Evolutionary conservation across 2,113 vertebrate genomes (phyloP), one percentile per base, ranked within the genome.

Genomic region (Enhydra lutris): DNA sequence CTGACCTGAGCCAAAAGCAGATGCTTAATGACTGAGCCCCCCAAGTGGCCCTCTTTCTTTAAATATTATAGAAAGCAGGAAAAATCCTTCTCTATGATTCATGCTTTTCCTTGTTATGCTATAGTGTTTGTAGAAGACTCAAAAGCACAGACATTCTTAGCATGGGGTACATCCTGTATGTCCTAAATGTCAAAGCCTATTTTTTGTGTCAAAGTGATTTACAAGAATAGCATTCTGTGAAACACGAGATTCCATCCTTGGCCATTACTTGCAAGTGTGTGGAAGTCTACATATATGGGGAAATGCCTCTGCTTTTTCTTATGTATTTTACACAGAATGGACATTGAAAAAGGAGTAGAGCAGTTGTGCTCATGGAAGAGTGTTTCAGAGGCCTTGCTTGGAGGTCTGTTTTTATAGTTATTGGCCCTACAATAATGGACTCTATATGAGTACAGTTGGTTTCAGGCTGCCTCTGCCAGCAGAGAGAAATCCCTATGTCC

Each of bases 401-500:
- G 2, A 39, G 29, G 17, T 34, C 13, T 63, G 3, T 52, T 24
- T 55, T 24, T 36, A 52, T 13, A 26, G 7, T 65, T 42, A 55
- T n/a, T 21, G n/a, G 0, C 14, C 4, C 18, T 45, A 29, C 29
- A 21, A 8, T 20, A 52, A 17, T 14, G 21, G 11, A 7, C n/a
- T 23, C 31, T 50, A 3, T 29, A 10, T 7, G 73, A 20, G 13
- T 2, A 13, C 39, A 15, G 23, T 73, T 20, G 47, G 11, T 45
- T 9, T 11, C 34, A 34, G 45, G n/a, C 29, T 21, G 36, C 2
- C 11, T n/a, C 21, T 42, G 61, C 4, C 23, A n/a, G 36, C 13
- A 26, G 12, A 47, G 36, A 84, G 20, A 90, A 67, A 57, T 23
- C 14, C 24, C 6, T 1, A 13, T 42, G 10, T 42, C 15, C 45